Evolutionary conservation across 2,888 invertebrate genomes (phyloP), one percentile per base, ranked within the genome.

Genomic region (Noctua janthe): DNA sequence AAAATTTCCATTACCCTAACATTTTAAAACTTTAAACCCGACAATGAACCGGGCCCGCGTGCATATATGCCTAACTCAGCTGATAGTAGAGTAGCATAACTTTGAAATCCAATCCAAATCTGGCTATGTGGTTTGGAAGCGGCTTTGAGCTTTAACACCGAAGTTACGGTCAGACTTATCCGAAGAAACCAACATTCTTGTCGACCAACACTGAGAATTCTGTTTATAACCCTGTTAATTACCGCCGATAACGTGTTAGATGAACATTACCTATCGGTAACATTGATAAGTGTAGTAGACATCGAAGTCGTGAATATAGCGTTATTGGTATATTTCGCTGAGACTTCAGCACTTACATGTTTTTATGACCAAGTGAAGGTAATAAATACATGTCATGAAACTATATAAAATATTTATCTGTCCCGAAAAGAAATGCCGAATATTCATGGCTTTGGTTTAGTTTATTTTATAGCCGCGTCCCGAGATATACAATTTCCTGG

Each of bases 401-500:
- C 43, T 59, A 6, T 72, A 78, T 76, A 67, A 69, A 64, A 56
- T 49, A 43, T 54, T 64, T 87, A 74, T 78, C 70, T 67, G 49
- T 70, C 7, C 39, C 15, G 17, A 54, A 76, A 73, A 77, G 39
- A 77, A 73, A 80, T 69, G 47, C 47, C 15, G 15, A 77, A 73
- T 86, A 73, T 86, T 82, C 54, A 82, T 75, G 49, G 49, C 13
- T 23, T 17, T 47, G 71, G 15, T 74, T 75, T 72, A 70, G 23
- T 78, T 73, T 78, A 82, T 70, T 78, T 73, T 82, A 78, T 72
- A 59, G 59, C 74, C 49, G 13, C 15, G 6, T 20, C n/a, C 47
- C 29, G 59, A 73, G n/a, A 56, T 59, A 72, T 64, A 73, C 11
- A 56, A 49, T 71, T 67, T 74, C 17, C 49, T 69, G 6, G 10